Evolutionary conservation across 2,797 vertebrate species (phyloP).

Genomic region (Falco columbarius): DNA sequence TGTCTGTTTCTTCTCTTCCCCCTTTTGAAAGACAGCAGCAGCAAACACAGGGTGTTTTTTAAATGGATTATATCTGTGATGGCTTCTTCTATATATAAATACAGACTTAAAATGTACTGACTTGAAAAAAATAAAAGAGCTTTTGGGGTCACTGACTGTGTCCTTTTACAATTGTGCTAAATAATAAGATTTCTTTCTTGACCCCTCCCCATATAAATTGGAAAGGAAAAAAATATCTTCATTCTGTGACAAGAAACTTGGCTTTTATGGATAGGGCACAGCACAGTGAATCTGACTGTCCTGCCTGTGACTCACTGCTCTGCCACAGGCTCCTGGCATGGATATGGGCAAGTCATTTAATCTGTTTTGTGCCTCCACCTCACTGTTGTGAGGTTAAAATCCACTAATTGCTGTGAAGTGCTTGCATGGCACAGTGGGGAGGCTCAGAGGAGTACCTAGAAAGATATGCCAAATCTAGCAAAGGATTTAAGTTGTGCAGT

Average conservation of each 20-base stretch:
- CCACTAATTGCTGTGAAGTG: neutral
- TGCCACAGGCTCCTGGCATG: conserved; percentile 32
- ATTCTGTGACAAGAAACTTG: conserved; percentile 38
- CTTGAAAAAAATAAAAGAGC: neutral
- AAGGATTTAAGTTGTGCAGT: neutral
- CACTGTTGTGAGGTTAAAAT: conserved; percentile 20
- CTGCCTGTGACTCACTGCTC: conserved; percentile 5
- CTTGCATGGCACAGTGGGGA: neutral
- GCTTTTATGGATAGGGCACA: neutral
- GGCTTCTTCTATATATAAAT: conserved; percentile 47
- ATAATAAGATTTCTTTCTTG: conserved; percentile 58
- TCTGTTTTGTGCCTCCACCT: conserved; percentile 7
- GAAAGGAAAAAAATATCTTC: conserved; percentile 1
- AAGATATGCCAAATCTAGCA: neutral
- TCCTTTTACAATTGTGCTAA: conserved; percentile 47
- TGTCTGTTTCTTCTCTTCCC: conserved; percentile 42
- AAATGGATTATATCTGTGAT: conserved; percentile 53
- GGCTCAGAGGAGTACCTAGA: neutral
- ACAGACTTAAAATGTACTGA: conserved; percentile 25
- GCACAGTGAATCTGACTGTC: neutral
- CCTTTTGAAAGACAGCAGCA: conserved; percentile 65
- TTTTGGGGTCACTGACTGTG: neutral
- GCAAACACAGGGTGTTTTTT: conserved; percentile 63
- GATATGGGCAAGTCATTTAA: neutral
- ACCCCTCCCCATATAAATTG: neutral